A percentile compares a stretch with the other conserved stretches of the same genome.
Conservation (phyloP, 92 coral and sea anemone species). For the Pocillopora grandis region DNA sequence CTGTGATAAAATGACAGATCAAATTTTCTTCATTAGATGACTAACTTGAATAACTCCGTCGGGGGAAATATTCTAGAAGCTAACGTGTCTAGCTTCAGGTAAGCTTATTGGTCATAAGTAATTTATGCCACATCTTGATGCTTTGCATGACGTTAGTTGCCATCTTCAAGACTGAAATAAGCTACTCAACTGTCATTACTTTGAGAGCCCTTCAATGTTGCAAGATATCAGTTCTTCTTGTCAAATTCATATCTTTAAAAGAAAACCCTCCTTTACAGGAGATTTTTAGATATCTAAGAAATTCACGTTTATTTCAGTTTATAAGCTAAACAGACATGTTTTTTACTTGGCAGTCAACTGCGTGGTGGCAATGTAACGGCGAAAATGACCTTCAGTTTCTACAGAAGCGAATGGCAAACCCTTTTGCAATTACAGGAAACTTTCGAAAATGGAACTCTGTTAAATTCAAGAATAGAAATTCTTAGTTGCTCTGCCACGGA, state of each 20-base stretch:
- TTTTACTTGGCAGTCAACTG: not conserved
- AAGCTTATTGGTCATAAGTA: not conserved
- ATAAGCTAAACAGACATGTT: not conserved
- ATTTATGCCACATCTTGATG: not conserved
- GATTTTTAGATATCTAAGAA: not conserved
- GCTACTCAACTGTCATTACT: no score
- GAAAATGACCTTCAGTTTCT: slow-evolving; percentile 4
- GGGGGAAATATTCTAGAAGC: not conserved
- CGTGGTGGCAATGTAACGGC: not conserved
- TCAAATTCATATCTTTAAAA: no score
- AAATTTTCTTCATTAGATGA: slow-evolving; percentile 6
- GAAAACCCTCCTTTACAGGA: not conserved
- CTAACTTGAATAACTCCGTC: not conserved
- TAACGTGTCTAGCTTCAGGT: not conserved
- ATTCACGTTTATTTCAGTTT: not conserved
- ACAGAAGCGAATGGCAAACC: slow-evolving; percentile 1
- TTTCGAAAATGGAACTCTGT: not conserved
- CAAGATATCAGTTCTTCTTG: no score
- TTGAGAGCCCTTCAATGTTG: no score
- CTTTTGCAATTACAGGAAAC: slow-evolving; percentile 7
- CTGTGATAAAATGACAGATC: not conserved
- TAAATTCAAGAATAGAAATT: slow-evolving; percentile 7
- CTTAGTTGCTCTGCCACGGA: slow-evolving; percentile 25
- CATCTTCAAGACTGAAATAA: not conserved
- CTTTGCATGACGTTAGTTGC: not conserved